A percentile compares a stretch with the other conserved stretches of the same genome.
phyloP scores from a whole-genome alignment of 1,140 invertebrate species.

The Drosophila sturtevanti region DNA sequence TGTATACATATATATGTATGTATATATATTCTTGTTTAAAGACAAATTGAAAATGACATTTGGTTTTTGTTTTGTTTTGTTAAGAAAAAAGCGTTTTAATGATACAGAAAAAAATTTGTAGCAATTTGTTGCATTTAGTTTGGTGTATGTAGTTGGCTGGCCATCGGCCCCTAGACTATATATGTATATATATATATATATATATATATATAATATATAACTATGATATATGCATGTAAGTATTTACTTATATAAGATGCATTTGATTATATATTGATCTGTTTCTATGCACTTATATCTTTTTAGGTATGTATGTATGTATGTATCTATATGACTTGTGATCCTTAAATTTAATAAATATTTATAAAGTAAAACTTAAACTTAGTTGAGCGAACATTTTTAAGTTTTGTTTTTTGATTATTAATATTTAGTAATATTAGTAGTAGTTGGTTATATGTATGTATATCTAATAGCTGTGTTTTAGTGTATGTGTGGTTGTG shows the following conservation, averaged over 20 bases:
- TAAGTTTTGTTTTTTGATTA: constrained; percentile 16
- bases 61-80: constrained; percentile 30
- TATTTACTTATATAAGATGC: constrained; percentile 36
- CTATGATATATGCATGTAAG: constrained; percentile 21
- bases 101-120: constrained; percentile 74
- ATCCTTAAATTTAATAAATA: constrained; percentile 50
- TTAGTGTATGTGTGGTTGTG: constrained; percentile 40
- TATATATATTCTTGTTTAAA: background rate
- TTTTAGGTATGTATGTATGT: constrained; percentile 26
- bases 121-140: constrained; percentile 80
- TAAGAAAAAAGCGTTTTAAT: constrained; percentile 48
- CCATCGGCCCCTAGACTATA: constrained; percentile 61
- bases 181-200: constrained; percentile 39
- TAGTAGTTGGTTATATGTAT: background rate
- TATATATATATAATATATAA: constrained; percentile 34
- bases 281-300: background rate
- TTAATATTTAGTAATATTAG: constrained; percentile 30
- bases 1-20: constrained; percentile 4
- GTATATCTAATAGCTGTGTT: constrained; percentile 1
- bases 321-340: constrained; percentile 24
- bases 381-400: constrained; percentile 61
- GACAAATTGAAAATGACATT: constrained; percentile 8
- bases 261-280: constrained; percentile 30
- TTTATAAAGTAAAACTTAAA: constrained; percentile 70
- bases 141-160: constrained; percentile 75